Percentiles rank a stretch among this genome's conserved stretches.
These are phyloP conservation scores for Callorhinus ursinus DNA, from an alignment of 2,113 vertebrate species.

Conservation along the genomic window DNA sequence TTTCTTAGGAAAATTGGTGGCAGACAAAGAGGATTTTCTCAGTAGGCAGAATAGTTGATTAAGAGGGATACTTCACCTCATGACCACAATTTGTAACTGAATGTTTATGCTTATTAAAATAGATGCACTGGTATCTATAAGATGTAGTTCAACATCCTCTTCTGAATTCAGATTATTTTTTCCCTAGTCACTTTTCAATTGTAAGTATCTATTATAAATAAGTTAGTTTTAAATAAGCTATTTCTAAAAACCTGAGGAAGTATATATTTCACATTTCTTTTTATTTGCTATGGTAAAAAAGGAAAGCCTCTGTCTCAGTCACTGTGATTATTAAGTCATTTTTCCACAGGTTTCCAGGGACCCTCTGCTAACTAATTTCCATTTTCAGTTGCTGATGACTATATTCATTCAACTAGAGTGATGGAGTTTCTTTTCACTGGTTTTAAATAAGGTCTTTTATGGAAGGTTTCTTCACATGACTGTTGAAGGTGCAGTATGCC, in stretches of 20 bases:
- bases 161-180: constrained; percentile 62
- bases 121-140: constrained; percentile 1
- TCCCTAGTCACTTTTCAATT: constrained; percentile 66
- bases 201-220: constrained; percentile 74
- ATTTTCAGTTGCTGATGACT: constrained; percentile 80
- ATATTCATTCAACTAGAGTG: constrained; percentile 80
- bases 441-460: constrained; percentile 80
- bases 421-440: constrained; percentile 79
- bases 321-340: constrained; percentile 76
- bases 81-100: neutral
- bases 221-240: constrained; percentile 73
- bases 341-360: constrained; percentile 77
- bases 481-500: constrained; percentile 56
- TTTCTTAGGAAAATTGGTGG: neutral
- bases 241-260: constrained; percentile 70
- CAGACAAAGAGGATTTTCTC: neutral
- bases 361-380: constrained; percentile 79
- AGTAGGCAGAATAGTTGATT: neutral
- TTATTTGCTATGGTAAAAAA: constrained; percentile 75
- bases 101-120: constrained; percentile 47
- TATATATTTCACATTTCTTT: constrained; percentile 78
- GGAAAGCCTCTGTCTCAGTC: constrained; percentile 71
- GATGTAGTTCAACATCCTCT: neutral
- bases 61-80: neutral
- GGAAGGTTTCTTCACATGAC: constrained; percentile 67